Conservation (phyloP, 1,140 invertebrate genomes). For the Habropoda laboriosa region DNA sequence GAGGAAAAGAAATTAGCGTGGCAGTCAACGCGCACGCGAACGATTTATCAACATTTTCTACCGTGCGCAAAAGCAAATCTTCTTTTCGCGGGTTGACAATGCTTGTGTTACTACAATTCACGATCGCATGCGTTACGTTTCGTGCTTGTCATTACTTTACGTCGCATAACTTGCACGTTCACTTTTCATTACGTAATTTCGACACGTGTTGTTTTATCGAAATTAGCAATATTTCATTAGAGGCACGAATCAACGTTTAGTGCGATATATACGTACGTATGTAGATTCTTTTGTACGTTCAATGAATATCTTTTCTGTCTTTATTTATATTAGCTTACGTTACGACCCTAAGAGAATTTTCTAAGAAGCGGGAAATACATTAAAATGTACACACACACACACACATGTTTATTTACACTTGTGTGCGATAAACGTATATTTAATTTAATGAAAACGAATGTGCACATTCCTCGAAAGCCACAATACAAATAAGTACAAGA, state of each 20-base stretch:
- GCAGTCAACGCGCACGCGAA: not conserved
- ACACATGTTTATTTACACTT: constrained; percentile 45
- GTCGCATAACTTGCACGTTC: constrained; percentile 43
- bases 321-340: constrained; percentile 37
- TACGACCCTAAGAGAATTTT: constrained; percentile 1
- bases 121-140: constrained; percentile 37
- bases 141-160: constrained; percentile 32
- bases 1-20: not conserved
- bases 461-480: constrained; percentile 79
- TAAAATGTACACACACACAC: constrained; percentile 33
- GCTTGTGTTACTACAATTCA: constrained; percentile 29
- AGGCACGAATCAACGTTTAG: constrained; percentile 31
- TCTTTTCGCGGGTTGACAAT: constrained; percentile 25
- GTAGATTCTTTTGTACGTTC: constrained; percentile 39
- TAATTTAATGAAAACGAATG: constrained; percentile 59
- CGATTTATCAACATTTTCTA: not conserved
- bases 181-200: constrained; percentile 21
- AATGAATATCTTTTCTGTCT: constrained; percentile 16
- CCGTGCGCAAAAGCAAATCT: not conserved
- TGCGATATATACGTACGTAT: too few relatives aligned
- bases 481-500: constrained; percentile 78
- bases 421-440: constrained; percentile 25
- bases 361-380: constrained; percentile 3
- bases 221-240: constrained; percentile 14
- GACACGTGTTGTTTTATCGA: not conserved